phyloP scores from a whole-genome alignment of 2,888 invertebrate genomes.

The Automeris io region DNA sequence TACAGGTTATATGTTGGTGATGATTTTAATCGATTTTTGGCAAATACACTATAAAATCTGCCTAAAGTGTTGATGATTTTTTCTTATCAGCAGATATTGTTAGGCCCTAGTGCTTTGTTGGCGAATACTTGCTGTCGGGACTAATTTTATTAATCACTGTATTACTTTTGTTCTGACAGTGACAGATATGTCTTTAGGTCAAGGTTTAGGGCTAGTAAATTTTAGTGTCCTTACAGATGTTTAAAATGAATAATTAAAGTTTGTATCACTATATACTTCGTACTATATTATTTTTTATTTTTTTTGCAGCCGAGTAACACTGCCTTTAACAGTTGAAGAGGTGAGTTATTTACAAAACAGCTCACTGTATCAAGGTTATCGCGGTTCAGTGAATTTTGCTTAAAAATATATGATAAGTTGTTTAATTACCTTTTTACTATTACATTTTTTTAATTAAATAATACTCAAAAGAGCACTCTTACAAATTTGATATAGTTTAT shows the following conservation, averaged over 20 bases:
- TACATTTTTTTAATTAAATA: too few species aligned
- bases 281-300: slow-evolving; percentile 20
- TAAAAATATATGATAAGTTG: not conserved
- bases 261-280: slow-evolving; percentile 8
- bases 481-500: too few species aligned
- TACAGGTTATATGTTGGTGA: slow-evolving; percentile 56
- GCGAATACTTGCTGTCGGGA: not conserved
- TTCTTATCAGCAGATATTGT: slow-evolving; percentile 33
- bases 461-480: too few species aligned
- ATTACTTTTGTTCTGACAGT: slow-evolving; percentile 36
- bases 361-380: slow-evolving; percentile 20
- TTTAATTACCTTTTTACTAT: too few species aligned
- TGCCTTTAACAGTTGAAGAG: slow-evolving; percentile 98
- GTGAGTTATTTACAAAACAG: slow-evolving; percentile 72
- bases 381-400: not conserved
- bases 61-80: slow-evolving; percentile 29
- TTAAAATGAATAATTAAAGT: slow-evolving; percentile 16
- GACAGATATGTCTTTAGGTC: slow-evolving; percentile 56
- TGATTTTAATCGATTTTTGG: slow-evolving; percentile 67
- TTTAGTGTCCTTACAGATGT: slow-evolving; percentile 33
- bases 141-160: not conserved
- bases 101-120: slow-evolving; percentile 1
- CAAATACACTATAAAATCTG: slow-evolving; percentile 31
- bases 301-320: slow-evolving; percentile 92
- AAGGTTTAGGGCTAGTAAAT: slow-evolving; percentile 31